Evolutionary conservation across 2,797 vertebrate genomes (phyloP).

Genomic region (Dermochelys coriacea): DNA sequence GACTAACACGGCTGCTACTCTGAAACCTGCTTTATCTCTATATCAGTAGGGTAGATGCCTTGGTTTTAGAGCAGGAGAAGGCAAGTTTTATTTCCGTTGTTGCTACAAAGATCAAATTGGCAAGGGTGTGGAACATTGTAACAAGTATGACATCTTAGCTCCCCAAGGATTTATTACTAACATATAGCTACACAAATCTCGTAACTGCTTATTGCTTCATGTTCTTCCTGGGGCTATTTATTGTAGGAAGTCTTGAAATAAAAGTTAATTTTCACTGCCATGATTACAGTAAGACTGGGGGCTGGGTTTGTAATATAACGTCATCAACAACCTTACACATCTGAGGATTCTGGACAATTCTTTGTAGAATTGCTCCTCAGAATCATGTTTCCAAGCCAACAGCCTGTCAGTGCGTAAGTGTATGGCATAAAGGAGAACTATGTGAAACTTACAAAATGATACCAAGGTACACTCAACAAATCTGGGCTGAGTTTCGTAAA

Average conservation of each 20-base stretch:
- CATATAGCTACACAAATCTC: not conserved
- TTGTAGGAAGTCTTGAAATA: not conserved
- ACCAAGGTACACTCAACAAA: not conserved
- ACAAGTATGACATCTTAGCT: too few relatives aligned
- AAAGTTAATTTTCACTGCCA: not conserved
- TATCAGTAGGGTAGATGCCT: not conserved
- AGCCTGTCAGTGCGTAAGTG: not conserved
- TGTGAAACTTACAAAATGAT: not conserved
- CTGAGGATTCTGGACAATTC: not conserved
- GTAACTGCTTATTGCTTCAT: not conserved
- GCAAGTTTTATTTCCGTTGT: not conserved
- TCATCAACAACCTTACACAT: accelerated
- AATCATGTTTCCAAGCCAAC: not conserved
- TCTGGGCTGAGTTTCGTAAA: too few relatives aligned
- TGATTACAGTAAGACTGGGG: not conserved
- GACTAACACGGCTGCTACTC: too few relatives aligned
- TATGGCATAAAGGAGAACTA: not conserved
- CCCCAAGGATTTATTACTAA: too few relatives aligned
- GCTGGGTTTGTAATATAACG: not conserved
- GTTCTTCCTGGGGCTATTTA: not conserved
- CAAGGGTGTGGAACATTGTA: too few relatives aligned
- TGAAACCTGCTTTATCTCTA: too few relatives aligned
- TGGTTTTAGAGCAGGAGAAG: not conserved
- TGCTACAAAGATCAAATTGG: not conserved
- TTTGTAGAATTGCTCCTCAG: not conserved